Evolutionary conservation across 1,140 invertebrate species (phyloP).

Genomic region (Araneus ventricosus): DNA sequence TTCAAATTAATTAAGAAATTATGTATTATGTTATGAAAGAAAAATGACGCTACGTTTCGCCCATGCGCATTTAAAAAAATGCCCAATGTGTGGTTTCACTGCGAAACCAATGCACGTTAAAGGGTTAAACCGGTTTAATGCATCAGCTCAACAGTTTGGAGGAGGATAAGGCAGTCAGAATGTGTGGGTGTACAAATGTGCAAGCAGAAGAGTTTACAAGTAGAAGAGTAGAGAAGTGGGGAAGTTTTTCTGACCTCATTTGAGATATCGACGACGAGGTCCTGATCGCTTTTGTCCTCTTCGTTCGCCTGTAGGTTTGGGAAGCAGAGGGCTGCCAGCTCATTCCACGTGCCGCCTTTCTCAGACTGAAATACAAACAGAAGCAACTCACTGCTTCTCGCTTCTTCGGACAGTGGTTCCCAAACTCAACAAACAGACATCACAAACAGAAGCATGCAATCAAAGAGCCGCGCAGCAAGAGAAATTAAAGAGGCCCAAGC

Average conservation of each 20-base stretch:
- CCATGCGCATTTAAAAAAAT: too few relatives aligned
- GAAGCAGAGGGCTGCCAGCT: constrained; percentile 71
- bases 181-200: constrained; percentile 12
- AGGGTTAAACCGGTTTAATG: too few relatives aligned
- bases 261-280: constrained; percentile 94
- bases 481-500: background rate
- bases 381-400: constrained; percentile 52
- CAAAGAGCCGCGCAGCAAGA: too few relatives aligned
- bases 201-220: background rate
- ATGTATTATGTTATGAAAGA: too few relatives aligned
- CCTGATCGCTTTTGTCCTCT: constrained; percentile 95
- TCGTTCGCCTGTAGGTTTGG: constrained; percentile 89
- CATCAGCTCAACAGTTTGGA: too few relatives aligned
- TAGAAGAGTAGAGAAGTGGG: background rate
- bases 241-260: constrained; percentile 85
- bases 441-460: too few relatives aligned
- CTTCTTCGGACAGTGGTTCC: constrained; percentile 50
- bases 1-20: too few relatives aligned
- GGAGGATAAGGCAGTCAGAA: background rate
- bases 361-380: constrained; percentile 73
- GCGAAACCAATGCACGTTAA: too few relatives aligned
- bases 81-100: too few relatives aligned
- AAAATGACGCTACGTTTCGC: too few relatives aligned
- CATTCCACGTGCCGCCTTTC: constrained; percentile 69
- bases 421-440: constrained; percentile 9